Percentiles rank a stretch among this genome's conserved stretches.
Evolutionary conservation across 2,797 vertebrate genomes (phyloP).

Genomic region (Micromesistius poutassou): DNA sequence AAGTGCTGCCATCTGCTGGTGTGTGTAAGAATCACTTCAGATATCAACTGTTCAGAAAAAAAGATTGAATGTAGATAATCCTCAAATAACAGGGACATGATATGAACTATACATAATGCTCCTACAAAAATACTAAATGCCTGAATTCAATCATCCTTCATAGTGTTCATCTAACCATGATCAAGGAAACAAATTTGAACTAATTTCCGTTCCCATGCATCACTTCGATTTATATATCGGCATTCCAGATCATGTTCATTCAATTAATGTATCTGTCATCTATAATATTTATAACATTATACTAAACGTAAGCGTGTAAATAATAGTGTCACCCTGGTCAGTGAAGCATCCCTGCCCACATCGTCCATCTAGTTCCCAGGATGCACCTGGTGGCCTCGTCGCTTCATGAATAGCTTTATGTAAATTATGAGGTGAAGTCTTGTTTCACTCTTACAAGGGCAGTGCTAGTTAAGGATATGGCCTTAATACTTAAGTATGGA

Average conservation of each 20-base stretch:
- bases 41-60: not conserved
- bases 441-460: not conserved
- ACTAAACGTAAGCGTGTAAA: too few species aligned
- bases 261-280: too few species aligned
- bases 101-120: not conserved
- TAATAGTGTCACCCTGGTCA: not conserved
- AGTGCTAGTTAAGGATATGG: not conserved
- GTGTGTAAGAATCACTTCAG: not conserved
- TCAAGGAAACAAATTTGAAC: too few species aligned
- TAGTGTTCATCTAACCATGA: not conserved
- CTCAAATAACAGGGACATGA: not conserved
- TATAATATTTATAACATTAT: too few species aligned
- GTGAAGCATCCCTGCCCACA: not conserved
- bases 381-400: conserved; percentile 29
- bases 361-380: conserved; percentile 8
- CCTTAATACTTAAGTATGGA: too few species aligned
- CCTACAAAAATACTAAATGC: not conserved
- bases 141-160: not conserved
- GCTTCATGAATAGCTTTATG: conserved; percentile 32
- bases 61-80: not conserved
- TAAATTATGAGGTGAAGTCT: conserved; percentile 25
- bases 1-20: too few species aligned
- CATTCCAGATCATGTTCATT: too few species aligned
- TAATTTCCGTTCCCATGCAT: too few species aligned
- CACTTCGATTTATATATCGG: too few species aligned